A percentile compares a stretch with the other conserved stretches of the same genome.
Evolutionary conservation across 2,888 invertebrate species (phyloP).

Genomic region (Colletes collaris): DNA sequence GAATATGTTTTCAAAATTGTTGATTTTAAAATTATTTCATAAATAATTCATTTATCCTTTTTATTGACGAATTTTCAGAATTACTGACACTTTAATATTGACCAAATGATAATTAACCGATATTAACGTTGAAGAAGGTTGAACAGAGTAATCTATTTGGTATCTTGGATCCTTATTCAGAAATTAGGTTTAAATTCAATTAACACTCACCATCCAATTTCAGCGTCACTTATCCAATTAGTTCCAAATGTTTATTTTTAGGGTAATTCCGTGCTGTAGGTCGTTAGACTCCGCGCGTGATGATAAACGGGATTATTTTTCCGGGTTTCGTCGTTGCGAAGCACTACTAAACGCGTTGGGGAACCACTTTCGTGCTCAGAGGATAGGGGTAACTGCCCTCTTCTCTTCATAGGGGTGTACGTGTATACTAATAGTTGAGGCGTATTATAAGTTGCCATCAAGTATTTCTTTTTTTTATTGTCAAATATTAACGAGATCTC

Average conservation of each 20-base stretch:
- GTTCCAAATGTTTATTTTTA: constrained; percentile 1
- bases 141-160: too few relatives aligned
- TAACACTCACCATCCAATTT: not conserved
- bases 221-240: not conserved
- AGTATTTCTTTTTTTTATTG: not conserved
- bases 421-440: constrained; percentile 13
- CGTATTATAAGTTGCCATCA: constrained; percentile 20
- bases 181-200: constrained; percentile 4
- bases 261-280: constrained; percentile 8
- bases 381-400: constrained; percentile 54
- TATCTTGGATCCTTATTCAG: not conserved
- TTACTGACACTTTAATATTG: too few relatives aligned
- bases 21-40: too few relatives aligned
- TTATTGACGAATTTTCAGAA: too few relatives aligned
- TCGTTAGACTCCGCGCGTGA: constrained; percentile 21
- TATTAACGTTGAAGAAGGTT: too few relatives aligned
- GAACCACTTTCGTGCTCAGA: constrained; percentile 45
- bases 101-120: too few relatives aligned
- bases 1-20: too few relatives aligned
- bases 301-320: constrained; percentile 66
- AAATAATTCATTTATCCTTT: too few relatives aligned
- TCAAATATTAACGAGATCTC: constrained; percentile 11
- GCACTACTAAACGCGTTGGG: constrained; percentile 41
- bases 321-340: constrained; percentile 50
- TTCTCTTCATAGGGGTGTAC: constrained; percentile 38